Evolutionary conservation across 64 coral and sea anemone species (phyloP), one percentile per base, ranked within the genome.

Genomic region (Actinia equina): DNA sequence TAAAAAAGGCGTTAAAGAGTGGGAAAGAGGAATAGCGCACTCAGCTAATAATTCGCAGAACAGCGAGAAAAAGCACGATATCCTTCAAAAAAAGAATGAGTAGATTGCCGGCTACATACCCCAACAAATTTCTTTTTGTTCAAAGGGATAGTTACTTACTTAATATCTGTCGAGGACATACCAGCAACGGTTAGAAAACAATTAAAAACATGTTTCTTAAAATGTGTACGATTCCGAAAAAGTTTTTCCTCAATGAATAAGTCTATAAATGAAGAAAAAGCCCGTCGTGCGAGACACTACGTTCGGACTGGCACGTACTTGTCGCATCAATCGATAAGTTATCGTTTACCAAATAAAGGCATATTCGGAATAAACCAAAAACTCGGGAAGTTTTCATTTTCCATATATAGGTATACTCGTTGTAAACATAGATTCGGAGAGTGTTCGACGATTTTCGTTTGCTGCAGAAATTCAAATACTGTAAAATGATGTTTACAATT

Each of bases 91-190:
- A 2, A 51, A 46, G 4, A 57, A 57, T 57, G 13, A 7, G 55
- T 57, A 52, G 44, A 82, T 7, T 82, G 23, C 10, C 17, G 2
- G 14, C 20, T n/a, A 6, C 3, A 49, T 19, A 43, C 37, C 5
- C 6, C 18, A 30, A 49, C 30, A 62, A 16, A 16, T 27, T 43
- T 37, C 4, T 61, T 52, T 52, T 42, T 63, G 6, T 25, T 60
- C 11, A 85, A 57, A 54, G 3, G 42, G 11, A 41, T 7, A 5
- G 6, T 61, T 63, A 60, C 89, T 91, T 91, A 91, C 89, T 87
- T 91, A 54, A 87, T 59, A 61, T 91, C 89, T 41, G 84, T 51
- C 16, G 85, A 59, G 74, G 84, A 86, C 89, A 91, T 91, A 91
- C 27, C 76, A 91, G 71, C 23, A n/a, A 82, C 19, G 80, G 89